Evolutionary conservation across 2,888 invertebrate species (phyloP).

Genomic region (Cremastinae sp.): DNA sequence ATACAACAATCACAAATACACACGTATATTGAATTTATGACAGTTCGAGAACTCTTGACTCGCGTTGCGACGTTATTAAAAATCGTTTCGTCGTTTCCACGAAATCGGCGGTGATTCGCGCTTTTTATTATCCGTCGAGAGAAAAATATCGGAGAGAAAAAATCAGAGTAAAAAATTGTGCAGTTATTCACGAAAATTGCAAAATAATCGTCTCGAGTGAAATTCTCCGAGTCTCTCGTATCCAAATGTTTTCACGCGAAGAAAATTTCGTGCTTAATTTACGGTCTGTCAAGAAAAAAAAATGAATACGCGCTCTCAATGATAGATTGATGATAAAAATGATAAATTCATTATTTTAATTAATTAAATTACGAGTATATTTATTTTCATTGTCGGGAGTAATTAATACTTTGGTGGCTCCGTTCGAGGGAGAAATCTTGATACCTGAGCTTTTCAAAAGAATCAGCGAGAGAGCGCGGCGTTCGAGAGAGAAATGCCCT

Average conservation of each 20-base stretch:
- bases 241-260: neutral
- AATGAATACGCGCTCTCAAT: no score
- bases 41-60: slow-evolving; percentile 5
- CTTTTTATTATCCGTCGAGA: slow-evolving; percentile 50
- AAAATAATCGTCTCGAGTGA: slow-evolving; percentile 52
- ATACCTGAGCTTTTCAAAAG: slow-evolving; percentile 15
- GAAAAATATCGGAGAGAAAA: slow-evolving; percentile 29
- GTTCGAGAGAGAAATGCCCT: slow-evolving; percentile 25
- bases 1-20: neutral
- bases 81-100: slow-evolving; percentile 57
- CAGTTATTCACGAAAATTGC: slow-evolving; percentile 37
- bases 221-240: slow-evolving; percentile 9
- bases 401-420: slow-evolving; percentile 5
- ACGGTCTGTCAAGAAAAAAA: neutral
- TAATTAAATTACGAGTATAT: slow-evolving; percentile 5
- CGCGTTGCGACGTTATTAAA: slow-evolving; percentile 55
- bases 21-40: neutral
- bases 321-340: no score
- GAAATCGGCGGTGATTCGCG: slow-evolving; percentile 51
- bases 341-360: slow-evolving; percentile 3
- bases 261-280: slow-evolving; percentile 5
- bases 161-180: slow-evolving; percentile 19
- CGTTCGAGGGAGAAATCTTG: slow-evolving; percentile 12
- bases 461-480: slow-evolving; percentile 19
- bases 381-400: neutral